Evolutionary conservation across 1,140 invertebrate genomes (phyloP).

Genomic region (Callitettix versicolor): DNA sequence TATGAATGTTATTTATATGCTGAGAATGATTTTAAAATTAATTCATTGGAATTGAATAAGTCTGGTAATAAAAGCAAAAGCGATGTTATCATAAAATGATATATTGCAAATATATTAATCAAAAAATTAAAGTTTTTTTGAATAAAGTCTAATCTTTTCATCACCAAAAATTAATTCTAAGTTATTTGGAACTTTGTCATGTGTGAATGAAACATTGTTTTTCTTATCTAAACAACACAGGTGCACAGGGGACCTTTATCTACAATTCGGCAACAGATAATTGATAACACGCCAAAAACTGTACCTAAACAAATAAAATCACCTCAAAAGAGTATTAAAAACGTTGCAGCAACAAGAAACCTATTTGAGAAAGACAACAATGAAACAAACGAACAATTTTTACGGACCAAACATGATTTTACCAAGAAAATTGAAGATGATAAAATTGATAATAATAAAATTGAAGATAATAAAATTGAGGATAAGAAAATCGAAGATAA

Average conservation of each 20-base stretch:
- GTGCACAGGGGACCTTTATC: slow-evolving; percentile 37
- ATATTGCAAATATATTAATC: too few species aligned
- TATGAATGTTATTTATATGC: too few species aligned
- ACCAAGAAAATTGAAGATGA: slow-evolving; percentile 17
- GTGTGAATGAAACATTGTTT: too few species aligned
- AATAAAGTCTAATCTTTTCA: too few species aligned
- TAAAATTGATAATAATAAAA: slow-evolving; percentile 27
- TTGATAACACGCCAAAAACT: slow-evolving; percentile 16
- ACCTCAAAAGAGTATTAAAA: slow-evolving; percentile 16
- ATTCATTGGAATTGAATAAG: too few species aligned
- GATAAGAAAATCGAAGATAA: slow-evolving; percentile 27
- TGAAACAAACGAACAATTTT: slow-evolving; percentile 22
- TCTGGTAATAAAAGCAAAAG: too few species aligned
- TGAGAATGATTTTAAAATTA: too few species aligned
- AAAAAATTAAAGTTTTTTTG: too few species aligned
- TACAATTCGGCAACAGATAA: slow-evolving; percentile 30
- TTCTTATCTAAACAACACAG: slow-evolving; percentile 6
- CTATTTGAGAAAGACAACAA: slow-evolving; percentile 21
- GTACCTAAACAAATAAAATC: slow-evolving; percentile 14
- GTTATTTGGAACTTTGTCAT: too few species aligned
- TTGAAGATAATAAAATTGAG: slow-evolving; percentile 26
- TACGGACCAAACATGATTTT: slow-evolving; percentile 17
- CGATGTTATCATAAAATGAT: too few species aligned
- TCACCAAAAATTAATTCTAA: too few species aligned
- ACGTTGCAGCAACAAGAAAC: slow-evolving; percentile 14